These are phyloP conservation scores for Neoascia interrupta DNA, from an alignment of 2,888 invertebrate species.

Conservation along the genomic window DNA sequence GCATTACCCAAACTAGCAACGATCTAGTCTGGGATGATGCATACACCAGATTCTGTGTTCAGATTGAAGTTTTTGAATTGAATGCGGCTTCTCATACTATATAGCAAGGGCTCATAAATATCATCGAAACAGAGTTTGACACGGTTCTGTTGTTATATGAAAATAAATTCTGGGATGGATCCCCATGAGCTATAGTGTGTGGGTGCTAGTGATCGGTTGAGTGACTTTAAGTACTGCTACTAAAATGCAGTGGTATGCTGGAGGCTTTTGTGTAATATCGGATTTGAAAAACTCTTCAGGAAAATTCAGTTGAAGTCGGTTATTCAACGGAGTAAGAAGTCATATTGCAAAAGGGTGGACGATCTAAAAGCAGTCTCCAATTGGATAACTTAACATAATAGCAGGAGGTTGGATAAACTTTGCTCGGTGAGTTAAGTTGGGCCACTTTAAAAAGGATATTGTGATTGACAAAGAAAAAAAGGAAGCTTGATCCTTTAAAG, in stretches of 20 bases:
- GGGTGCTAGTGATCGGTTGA: conserved; percentile 61
- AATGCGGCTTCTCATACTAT: conserved; percentile 16
- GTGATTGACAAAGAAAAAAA: too few relatives aligned
- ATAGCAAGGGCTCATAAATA: conserved; percentile 60
- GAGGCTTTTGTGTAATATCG: conserved; percentile 43
- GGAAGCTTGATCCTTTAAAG: too few relatives aligned
- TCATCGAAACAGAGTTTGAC: conserved; percentile 47
- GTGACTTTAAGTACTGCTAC: conserved; percentile 41
- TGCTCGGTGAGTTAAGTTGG: conserved; percentile 10
- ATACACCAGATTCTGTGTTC: too few relatives aligned
- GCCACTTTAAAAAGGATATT: too few relatives aligned
- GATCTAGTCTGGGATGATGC: conserved; percentile 46
- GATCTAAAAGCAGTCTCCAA: not conserved
- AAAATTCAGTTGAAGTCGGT: conserved; percentile 52
- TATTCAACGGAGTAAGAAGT: conserved; percentile 37
- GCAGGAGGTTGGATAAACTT: conserved; percentile 23
- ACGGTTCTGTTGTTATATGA: conserved; percentile 61
- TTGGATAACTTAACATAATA: conserved; percentile 2
- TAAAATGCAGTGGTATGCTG: conserved; percentile 1
- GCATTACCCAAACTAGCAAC: conserved; percentile 2
- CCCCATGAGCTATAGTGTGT: conserved; percentile 2
- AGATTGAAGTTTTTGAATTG: conserved; percentile 33
- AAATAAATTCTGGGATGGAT: conserved; percentile 61
- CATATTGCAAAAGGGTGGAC: not conserved
- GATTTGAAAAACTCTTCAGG: not conserved